Conservation (phyloP, 2,113 vertebrate genomes). For the Oreocharis arfaki region DNA sequence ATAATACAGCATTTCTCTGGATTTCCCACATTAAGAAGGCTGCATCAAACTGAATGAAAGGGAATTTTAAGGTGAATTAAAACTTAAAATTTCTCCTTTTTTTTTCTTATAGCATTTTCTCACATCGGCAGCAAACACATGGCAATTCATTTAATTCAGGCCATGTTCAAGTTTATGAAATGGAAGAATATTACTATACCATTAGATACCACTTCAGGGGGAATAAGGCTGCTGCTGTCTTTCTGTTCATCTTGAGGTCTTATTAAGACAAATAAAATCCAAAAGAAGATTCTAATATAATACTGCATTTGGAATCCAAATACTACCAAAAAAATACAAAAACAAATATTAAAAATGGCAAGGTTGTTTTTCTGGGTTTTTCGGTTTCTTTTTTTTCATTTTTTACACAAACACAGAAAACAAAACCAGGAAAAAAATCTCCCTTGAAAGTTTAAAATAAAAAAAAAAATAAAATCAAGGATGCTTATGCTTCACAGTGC, state of each 20-base stretch:
- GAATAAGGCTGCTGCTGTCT: conserved; percentile 41
- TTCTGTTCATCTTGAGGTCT: conserved; percentile 1
- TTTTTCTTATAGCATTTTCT: background rate
- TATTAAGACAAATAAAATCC: conserved; percentile 55
- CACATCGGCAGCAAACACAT: background rate
- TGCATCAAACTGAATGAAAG: background rate
- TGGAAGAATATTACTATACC: background rate
- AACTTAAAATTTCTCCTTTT: conserved; percentile 2
- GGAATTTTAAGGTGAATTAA: conserved; percentile 17
- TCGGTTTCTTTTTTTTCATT: background rate
- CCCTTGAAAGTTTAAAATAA: background rate
- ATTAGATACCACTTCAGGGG: conserved; percentile 38
- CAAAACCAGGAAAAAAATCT: background rate
- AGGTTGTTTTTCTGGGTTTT: background rate
- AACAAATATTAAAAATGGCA: background rate
- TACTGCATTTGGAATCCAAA: background rate
- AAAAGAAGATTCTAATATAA: background rate
- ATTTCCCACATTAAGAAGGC: conserved; percentile 19
- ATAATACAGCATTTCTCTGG: conserved; percentile 25
- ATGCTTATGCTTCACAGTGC: background rate
- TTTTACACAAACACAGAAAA: background rate
- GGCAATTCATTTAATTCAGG: conserved; percentile 16
- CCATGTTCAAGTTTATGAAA: conserved; percentile 13
- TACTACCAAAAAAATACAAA: background rate
- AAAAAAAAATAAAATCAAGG: background rate